Percentiles rank a stretch among this genome's conserved stretches.
phyloP scores from a whole-genome alignment of 2,113 vertebrate genomes.

The Forbesichthys papilliferus region DNA sequence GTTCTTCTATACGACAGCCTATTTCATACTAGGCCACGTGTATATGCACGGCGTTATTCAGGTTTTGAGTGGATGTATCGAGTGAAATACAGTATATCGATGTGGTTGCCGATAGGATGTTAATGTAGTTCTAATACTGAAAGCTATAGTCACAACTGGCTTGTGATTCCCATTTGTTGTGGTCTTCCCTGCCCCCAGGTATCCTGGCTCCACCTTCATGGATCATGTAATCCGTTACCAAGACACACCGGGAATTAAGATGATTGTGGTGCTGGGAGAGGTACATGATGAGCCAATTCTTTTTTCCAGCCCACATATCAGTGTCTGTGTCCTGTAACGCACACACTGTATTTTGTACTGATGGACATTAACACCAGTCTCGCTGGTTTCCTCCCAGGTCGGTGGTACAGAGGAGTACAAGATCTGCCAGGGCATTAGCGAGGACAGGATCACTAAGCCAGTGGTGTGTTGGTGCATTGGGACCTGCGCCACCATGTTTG shows the following conservation, averaged over 20 bases:
- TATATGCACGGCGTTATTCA: too few relatives aligned
- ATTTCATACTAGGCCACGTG: too few relatives aligned
- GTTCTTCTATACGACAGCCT: too few relatives aligned
- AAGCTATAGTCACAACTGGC: background rate
- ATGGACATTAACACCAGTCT: background rate
- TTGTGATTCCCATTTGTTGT: background rate
- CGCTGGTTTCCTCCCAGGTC: slow-evolving; percentile 75
- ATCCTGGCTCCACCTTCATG: slow-evolving; percentile 97
- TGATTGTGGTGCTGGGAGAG: slow-evolving; percentile 97
- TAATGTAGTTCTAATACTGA: too few relatives aligned
- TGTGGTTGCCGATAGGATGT: too few relatives aligned
- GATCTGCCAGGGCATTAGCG: slow-evolving; percentile 88
- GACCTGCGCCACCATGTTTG: slow-evolving; percentile 97
- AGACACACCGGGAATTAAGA: slow-evolving; percentile 91
- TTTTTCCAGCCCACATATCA: background rate
- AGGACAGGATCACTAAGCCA: slow-evolving; percentile 91
- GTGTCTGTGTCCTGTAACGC: background rate
- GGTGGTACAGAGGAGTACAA: slow-evolving; percentile 96
- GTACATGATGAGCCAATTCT: slow-evolving; percentile 62
- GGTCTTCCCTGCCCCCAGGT: slow-evolving; percentile 72
- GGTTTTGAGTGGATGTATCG: too few relatives aligned
- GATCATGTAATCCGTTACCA: slow-evolving; percentile 95
- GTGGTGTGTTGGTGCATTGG: slow-evolving; percentile 98
- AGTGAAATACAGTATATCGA: too few relatives aligned
- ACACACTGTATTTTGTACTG: background rate